Evolutionary conservation across 2,113 vertebrate genomes (phyloP), one percentile per base, ranked within the genome.

Genomic region (Nyctibius bracteatus): DNA sequence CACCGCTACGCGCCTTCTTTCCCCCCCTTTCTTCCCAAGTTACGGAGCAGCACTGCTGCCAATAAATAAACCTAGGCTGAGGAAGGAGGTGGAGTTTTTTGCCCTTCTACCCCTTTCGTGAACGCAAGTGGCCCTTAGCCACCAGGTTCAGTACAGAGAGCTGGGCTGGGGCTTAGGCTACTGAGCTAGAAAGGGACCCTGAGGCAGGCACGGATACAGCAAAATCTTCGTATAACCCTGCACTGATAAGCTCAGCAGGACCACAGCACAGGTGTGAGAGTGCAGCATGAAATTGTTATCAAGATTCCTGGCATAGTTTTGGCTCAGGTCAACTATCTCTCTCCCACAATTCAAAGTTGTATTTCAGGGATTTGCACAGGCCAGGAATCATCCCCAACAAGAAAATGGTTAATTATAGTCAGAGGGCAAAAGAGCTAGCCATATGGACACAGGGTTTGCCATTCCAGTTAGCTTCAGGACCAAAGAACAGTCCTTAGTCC

Each of bases 221-320:
- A 6, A 85, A 81, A 86, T 65, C 66, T 68, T 78, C n/a, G 75
- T 74, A 13, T 24, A 78, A 55, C 28, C 31, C 31, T 83, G 18
- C 47, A 62, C 27, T 30, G 35, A 30, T 44, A 23, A 74, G 3
- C 22, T 79, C 35, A 66, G 12, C 25, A 81, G 46, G 6, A 15
- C 43, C 47, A 55, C 23, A 81, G 71, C 31, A 73, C 0, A 1
- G 11, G 13, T 54, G 22, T 65, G 30, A 0, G 0, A 63, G 14
- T 10, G 9, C 8, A 44, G 37, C 0, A 0, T 13, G 17, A 70
- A 88, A 62, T n/a, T 47, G 16, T 44, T 41, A 70, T 33, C 35
- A 33, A 90, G 23, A 39, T 19, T 86, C 24, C 62, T 7, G 21
- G 52, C 27, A 71, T 5, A 62, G 28, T 74, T 92, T 71, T 81